Percentiles rank a stretch among this genome's conserved stretches.
phyloP scores from a whole-genome alignment of 2,888 invertebrate species.

The Criorhina ranunculi region DNA sequence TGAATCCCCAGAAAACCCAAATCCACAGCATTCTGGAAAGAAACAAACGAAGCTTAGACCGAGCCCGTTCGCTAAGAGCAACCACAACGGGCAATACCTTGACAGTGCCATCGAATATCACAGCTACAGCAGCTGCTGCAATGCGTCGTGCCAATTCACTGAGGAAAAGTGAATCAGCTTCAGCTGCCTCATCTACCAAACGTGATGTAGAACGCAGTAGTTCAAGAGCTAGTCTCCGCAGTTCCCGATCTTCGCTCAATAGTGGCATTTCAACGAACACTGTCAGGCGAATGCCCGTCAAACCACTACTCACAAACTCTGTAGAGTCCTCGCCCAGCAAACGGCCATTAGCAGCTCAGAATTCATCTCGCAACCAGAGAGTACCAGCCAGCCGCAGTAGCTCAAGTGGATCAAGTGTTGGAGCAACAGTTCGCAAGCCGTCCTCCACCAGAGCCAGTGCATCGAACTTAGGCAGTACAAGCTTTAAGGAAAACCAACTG shows the following conservation, averaged over 20 bases:
- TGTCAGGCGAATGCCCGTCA: constrained; percentile 89
- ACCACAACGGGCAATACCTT: constrained; percentile 44
- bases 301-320: constrained; percentile 83
- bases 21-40: constrained; percentile 80
- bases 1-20: constrained; percentile 78
- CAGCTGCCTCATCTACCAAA: constrained; percentile 77
- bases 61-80: constrained; percentile 77
- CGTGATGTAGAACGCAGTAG: constrained; percentile 90
- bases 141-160: constrained; percentile 73
- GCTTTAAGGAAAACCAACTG: constrained; percentile 85
- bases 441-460: constrained; percentile 60
- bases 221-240: constrained; percentile 91
- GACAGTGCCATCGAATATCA: constrained; percentile 68
- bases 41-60: constrained; percentile 77
- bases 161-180: constrained; percentile 77
- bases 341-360: constrained; percentile 86
- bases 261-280: constrained; percentile 92
- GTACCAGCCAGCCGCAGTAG: constrained; percentile 87
- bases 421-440: constrained; percentile 82
- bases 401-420: constrained; percentile 87
- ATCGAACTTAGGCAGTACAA: constrained; percentile 82
- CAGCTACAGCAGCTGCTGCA: constrained; percentile 77
- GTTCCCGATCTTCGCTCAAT: constrained; percentile 93
- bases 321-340: constrained; percentile 83
- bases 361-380: constrained; percentile 83